phyloP scores from a whole-genome alignment of 2,113 vertebrate species.

The Tachysurus vachellii region DNA sequence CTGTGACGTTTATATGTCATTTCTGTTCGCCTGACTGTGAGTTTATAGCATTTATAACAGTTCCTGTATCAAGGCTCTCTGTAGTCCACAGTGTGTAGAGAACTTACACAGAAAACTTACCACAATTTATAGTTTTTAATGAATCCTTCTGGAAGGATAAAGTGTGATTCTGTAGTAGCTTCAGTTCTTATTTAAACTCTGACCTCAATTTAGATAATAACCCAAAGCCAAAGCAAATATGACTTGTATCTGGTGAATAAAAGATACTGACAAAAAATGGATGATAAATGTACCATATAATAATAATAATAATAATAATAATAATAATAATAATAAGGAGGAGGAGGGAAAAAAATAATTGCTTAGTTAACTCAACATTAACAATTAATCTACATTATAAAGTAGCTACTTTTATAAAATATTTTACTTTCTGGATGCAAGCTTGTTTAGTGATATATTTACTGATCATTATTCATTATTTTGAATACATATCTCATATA shows the following conservation, averaged over 20 bases:
- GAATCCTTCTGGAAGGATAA: neutral
- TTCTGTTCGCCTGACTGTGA: neutral
- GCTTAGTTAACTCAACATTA: neutral
- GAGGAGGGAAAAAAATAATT: neutral
- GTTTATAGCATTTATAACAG: neutral
- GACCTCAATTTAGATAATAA: neutral
- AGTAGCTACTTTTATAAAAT: neutral
- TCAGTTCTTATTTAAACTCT: neutral
- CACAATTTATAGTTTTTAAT: neutral
- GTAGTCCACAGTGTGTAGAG: neutral
- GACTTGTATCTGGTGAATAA: neutral
- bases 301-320: neutral
- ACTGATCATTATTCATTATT: neutral
- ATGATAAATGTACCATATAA: neutral
- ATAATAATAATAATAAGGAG: neutral
- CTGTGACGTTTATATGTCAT: too few species aligned
- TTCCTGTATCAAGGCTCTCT: neutral
- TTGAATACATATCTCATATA: neutral
- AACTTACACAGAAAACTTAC: neutral
- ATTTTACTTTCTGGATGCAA: neutral
- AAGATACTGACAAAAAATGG: neutral
- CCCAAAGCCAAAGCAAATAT: neutral
- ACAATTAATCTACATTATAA: neutral
- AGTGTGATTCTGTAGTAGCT: neutral
- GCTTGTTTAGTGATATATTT: neutral